Evolutionary conservation across 2,797 vertebrate genomes (phyloP).

Genomic region (Lepus oiostolus): DNA sequence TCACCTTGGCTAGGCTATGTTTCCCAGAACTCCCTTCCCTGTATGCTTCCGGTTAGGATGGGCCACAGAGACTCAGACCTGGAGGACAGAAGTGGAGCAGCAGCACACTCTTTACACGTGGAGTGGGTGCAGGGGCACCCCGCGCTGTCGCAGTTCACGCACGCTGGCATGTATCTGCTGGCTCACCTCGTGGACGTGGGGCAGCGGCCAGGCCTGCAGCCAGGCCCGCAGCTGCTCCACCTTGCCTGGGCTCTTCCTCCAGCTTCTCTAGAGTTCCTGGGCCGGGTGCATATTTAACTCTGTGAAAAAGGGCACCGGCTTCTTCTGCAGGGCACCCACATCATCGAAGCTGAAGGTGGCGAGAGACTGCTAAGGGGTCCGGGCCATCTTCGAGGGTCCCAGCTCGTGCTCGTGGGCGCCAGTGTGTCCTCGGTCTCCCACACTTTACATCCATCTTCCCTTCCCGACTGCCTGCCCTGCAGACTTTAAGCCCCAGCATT

Average conservation of each 20-base stretch:
- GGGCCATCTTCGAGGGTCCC: slow-evolving; percentile 72
- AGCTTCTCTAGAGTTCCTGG: slow-evolving; percentile 66
- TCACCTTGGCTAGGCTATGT: slow-evolving; percentile 65
- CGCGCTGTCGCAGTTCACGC: slow-evolving; percentile 62
- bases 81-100: slow-evolving; percentile 61
- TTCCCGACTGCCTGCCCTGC: slow-evolving; percentile 78
- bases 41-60: slow-evolving; percentile 56
- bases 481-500: slow-evolving; percentile 80
- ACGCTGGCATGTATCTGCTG: slow-evolving; percentile 69
- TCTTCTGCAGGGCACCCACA: slow-evolving; percentile 77
- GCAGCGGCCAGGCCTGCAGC: slow-evolving; percentile 64
- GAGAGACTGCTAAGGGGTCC: slow-evolving; percentile 61
- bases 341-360: slow-evolving; percentile 69
- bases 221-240: slow-evolving; percentile 67
- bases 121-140: slow-evolving; percentile 54
- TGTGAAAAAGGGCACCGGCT: slow-evolving; percentile 73
- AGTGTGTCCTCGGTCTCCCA: slow-evolving; percentile 67
- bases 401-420: slow-evolving; percentile 56
- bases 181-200: slow-evolving; percentile 60
- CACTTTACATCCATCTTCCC: slow-evolving; percentile 76
- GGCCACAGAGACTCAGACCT: slow-evolving; percentile 57
- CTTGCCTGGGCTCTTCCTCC: slow-evolving; percentile 69
- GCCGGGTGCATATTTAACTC: slow-evolving; percentile 69
- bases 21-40: slow-evolving; percentile 70
- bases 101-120: slow-evolving; percentile 49